Conservation (phyloP, 2,113 vertebrate species). For the Enhydra lutris region DNA sequence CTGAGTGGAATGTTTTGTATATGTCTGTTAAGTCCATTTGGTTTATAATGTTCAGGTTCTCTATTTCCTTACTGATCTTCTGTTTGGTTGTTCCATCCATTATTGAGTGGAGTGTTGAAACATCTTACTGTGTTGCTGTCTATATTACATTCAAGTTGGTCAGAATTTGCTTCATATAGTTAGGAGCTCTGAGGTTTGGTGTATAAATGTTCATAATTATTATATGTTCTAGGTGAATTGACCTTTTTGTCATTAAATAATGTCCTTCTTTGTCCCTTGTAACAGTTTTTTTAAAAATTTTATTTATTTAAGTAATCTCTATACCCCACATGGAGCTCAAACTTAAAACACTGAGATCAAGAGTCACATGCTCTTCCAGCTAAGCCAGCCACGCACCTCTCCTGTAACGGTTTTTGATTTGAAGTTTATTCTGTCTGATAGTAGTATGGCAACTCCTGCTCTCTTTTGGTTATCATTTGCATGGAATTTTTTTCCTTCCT, state of each 20-base stretch:
- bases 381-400: background rate
- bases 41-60: background rate
- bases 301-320: background rate
- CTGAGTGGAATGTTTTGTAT: background rate
- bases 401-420: background rate
- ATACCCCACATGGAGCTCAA: background rate
- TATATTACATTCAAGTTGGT: background rate
- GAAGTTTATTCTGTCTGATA: background rate
- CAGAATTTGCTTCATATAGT: background rate
- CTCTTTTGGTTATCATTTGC: background rate
- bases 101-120: background rate
- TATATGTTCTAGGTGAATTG: background rate
- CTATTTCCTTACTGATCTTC: background rate
- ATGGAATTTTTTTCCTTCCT: background rate
- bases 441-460: background rate
- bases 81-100: background rate
- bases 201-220: background rate
- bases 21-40: background rate
- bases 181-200: background rate
- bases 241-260: background rate
- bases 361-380: background rate
- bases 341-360: background rate
- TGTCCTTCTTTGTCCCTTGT: background rate
- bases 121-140: background rate
- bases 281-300: background rate